A percentile compares a stretch with the other conserved stretches of the same genome.
Evolutionary conservation across 2,888 invertebrate genomes (phyloP).

Genomic region (Patella ulyssiponensis): DNA sequence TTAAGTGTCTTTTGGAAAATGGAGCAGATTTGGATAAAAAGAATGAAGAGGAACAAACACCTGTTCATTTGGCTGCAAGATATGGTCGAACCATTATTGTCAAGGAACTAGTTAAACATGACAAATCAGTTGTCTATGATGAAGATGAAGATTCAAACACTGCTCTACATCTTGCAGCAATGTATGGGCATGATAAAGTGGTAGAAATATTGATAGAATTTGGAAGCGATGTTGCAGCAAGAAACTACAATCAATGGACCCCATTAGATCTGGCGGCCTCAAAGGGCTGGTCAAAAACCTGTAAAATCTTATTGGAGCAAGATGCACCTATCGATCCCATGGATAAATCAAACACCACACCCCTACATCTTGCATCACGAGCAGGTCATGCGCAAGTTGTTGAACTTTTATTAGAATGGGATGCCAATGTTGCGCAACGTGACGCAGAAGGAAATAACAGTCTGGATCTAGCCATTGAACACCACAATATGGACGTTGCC

Average conservation of each 20-base stretch:
- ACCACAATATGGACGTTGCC: slow-evolving; percentile 71
- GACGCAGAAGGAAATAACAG: slow-evolving; percentile 71
- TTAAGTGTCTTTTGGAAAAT: slow-evolving; percentile 70
- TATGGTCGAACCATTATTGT: slow-evolving; percentile 70
- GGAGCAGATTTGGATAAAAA: slow-evolving; percentile 71
- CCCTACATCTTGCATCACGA: slow-evolving; percentile 72
- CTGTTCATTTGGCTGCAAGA: slow-evolving; percentile 73
- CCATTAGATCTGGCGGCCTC: slow-evolving; percentile 74
- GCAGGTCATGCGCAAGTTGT: slow-evolving; percentile 71
- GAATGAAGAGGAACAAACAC: slow-evolving; percentile 74
- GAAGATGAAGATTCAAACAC: slow-evolving; percentile 74
- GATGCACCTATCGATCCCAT: slow-evolving; percentile 72
- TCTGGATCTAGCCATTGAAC: slow-evolving; percentile 73
- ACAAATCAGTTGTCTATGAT: slow-evolving; percentile 69
- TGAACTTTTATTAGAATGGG: slow-evolving; percentile 68
- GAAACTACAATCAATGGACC: slow-evolving; percentile 73
- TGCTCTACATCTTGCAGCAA: slow-evolving; percentile 72
- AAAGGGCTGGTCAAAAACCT: slow-evolving; percentile 70
- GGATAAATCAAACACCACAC: slow-evolving; percentile 73
- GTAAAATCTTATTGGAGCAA: slow-evolving; percentile 67
- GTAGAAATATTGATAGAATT: slow-evolving; percentile 68
- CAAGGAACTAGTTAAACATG: slow-evolving; percentile 63
- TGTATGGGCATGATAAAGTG: slow-evolving; percentile 71
- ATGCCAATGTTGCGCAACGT: slow-evolving; percentile 68
- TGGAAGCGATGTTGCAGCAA: slow-evolving; percentile 73